Evolutionary conservation across 1,140 invertebrate species (phyloP), one percentile per base, ranked within the genome.

Genomic region (Chrysopa pallens): DNA sequence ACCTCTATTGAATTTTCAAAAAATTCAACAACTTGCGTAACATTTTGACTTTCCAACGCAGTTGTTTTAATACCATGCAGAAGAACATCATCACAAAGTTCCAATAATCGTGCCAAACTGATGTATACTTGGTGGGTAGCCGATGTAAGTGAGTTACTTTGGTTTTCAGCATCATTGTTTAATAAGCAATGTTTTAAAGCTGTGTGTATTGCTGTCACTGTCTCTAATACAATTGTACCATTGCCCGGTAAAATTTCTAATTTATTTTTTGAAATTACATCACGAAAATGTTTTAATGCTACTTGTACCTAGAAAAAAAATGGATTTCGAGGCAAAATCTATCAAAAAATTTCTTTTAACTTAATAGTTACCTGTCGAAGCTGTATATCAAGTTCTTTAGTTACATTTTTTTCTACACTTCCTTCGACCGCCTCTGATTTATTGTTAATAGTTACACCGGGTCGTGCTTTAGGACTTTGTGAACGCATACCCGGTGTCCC

Each of bases 231-330:
- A 51, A 92, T 81, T 11, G 86, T 91, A 41, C 86, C 87, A 59
- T 90, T 90, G 33, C 86, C 89, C 0, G 88, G 84, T 45, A 94
- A 64, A 73, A 92, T 87, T 67, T 92, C 87, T 46, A 90, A 67
- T 62, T 84, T 92, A 56, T 88, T 81, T 62, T 90, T 90, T 42
- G 80, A 78, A 39, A 94, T 86, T 27, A 90, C 87, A 69, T 91
- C 86, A 37, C 81, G 74, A 60, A 91, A 89, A 65, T 90, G 88
- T 53, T 78, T 76, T 40, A 90, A 63, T 9, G 84, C 82, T 60
- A 81, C 74, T 53, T 78, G 77, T 44, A 81, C 76, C 69, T 81
- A 23, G 17, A 3, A 23, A 23, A 3, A 23, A 23, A 23, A 23
- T 3, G 17, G 5, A 23, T 23, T 23, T 3, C 17, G 5, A 5